Evolutionary conservation across 2,797 vertebrate genomes (phyloP), one percentile per base, ranked within the genome.

Genomic region (Sebastes oblongus): DNA sequence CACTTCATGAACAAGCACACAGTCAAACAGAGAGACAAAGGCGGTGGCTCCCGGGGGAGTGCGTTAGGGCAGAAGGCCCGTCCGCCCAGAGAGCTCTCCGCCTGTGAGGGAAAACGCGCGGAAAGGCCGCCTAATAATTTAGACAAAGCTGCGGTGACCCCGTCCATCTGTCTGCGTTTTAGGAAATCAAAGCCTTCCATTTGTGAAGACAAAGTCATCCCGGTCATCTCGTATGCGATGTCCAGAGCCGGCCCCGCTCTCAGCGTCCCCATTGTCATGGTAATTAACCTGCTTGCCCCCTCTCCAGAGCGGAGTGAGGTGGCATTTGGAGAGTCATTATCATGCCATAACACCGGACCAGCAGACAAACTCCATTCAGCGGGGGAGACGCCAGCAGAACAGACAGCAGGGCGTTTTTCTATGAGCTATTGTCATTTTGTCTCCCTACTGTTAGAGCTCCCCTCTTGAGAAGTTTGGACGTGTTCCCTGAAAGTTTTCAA

Each of bases 281-380:
- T 96, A 96, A 97, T 93, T 94, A 94, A 92, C 93, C 95, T 88
- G 88, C 90, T 90, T 93, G 94, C 94, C 92, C 93, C 93, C 95
- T 94, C 79, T 92, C 92, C 93, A 89, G 66, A 95, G 94, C 90
- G 5, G 87, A 86, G 86, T 87, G 93, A 93, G 91, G 94, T 95
- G 93, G 89, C 93, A 94, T 96, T 96, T 92, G 90, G 91, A 90
- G 92, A 95, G 95, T 96, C 94, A 95, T 97, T 97, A 96, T 95
- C 90, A 94, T 93, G 92, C 92, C 92, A 85, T 91, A 94, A 91
- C 91, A 91, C 86, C 83, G 91, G 87, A 80, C 86, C 86, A 39
- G 85, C 78, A 85, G 88, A 90, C 83, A 93, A 91, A 92, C 90
- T 85, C 78, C 89, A 89, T 94, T 95, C 90, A 94, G 88, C 70